phyloP scores from a whole-genome alignment of 2,113 vertebrate species.

The Ursus arctos region DNA sequence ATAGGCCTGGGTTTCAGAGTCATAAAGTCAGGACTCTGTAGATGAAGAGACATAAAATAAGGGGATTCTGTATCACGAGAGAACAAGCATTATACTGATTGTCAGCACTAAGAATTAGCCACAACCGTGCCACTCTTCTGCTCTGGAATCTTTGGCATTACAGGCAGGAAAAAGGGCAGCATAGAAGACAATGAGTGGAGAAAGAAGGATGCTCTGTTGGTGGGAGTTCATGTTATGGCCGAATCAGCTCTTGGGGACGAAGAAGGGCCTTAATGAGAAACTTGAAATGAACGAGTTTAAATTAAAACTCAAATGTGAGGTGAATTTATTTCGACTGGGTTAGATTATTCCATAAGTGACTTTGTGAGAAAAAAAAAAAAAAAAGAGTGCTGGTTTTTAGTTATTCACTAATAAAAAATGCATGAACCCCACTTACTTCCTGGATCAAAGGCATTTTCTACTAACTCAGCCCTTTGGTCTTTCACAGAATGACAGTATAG shows the following conservation, averaged over 20 bases:
- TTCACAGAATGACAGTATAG: not conserved
- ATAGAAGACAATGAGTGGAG: too few relatives aligned
- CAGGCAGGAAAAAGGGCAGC: not conserved
- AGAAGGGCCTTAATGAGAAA: not conserved
- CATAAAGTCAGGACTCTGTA: not conserved
- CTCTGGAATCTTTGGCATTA: not conserved
- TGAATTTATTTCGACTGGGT: not conserved
- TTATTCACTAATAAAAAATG: slow-evolving; percentile 6
- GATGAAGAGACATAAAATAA: too few relatives aligned
- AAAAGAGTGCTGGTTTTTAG: not conserved
- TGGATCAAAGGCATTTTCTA: slow-evolving; percentile 27
- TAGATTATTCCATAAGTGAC: not conserved
- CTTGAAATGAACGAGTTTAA: not conserved
- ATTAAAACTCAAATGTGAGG: not conserved
- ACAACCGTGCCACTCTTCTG: not conserved
- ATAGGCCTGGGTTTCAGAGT: not conserved
- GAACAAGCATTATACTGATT: not conserved
- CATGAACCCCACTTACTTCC: not conserved
- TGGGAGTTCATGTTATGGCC: rapidly evolving
- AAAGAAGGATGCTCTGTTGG: not conserved
- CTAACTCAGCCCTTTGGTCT: not conserved
- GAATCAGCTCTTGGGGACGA: not conserved
- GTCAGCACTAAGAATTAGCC: not conserved
- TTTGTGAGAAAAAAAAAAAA: not conserved
- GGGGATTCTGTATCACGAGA: not conserved